These are phyloP conservation scores for Tragelaphus strepsiceros DNA, from an alignment of 2,113 vertebrate genomes.

Conservation along the genomic window DNA sequence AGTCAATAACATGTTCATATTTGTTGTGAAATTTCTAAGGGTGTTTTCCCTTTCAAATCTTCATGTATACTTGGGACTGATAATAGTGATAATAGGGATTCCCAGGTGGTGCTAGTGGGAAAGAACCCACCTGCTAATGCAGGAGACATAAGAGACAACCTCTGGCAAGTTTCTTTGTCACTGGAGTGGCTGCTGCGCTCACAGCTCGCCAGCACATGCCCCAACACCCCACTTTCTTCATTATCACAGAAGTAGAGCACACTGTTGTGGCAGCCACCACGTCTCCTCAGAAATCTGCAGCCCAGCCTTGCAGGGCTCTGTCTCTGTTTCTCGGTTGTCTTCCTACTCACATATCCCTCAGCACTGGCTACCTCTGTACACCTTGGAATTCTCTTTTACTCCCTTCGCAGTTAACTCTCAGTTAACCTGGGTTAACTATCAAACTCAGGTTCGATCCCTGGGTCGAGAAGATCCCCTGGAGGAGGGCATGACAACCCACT, in stretches of 20 bases:
- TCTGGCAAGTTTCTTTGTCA: background rate
- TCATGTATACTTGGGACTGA: background rate
- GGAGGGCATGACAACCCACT: background rate
- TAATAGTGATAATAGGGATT: background rate
- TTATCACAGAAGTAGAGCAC: background rate
- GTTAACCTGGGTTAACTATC: too few relatives aligned
- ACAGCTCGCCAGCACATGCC: background rate
- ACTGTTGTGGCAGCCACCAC: background rate
- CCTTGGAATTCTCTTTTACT: background rate
- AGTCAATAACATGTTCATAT: background rate
- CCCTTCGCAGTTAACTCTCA: background rate
- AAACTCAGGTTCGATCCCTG: background rate
- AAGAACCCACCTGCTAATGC: background rate
- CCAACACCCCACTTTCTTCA: background rate
- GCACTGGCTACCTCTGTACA: background rate
- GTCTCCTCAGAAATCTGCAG: background rate
- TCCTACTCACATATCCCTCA: background rate
- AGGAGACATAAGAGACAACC: background rate
- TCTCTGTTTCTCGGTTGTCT: background rate
- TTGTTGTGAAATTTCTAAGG: background rate
- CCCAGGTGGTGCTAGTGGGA: background rate
- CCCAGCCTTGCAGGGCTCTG: background rate
- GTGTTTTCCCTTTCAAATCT: background rate
- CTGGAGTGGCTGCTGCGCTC: background rate
- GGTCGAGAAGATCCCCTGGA: background rate